Base-by-base conservation (phyloP, 2,797 vertebrate species). In the Erithacus rubecula region DNA sequence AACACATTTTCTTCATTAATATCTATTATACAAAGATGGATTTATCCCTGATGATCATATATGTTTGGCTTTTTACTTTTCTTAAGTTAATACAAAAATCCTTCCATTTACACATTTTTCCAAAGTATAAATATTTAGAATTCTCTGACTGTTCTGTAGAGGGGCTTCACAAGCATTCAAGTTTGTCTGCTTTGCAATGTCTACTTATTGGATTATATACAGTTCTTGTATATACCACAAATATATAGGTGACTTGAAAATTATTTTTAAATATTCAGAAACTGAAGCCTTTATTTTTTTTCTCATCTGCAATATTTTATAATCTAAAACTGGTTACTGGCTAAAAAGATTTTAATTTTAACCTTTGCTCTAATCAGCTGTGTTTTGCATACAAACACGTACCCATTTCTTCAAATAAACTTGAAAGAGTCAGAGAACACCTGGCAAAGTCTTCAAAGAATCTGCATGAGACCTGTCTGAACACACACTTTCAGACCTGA, bases 401-500 rank as follows among this genome's bases (percentile, higher is more conserved):
- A 87, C 6, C 23, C 37, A 37, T 95, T 89, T 93, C 37, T 65
- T 84, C 59, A 92, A 94, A 29, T 43, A 69, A 29, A 52, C 58
- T 89, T 93, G 56, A 70, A 93, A 55, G 74, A 60, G 36, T 52
- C 53, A 88, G 80, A 86, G 88, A 94, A 95, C 94, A 53, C 71
- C 87, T 65, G 56, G 85, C 68, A 92, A 95, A 96, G 91, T 95
- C 69, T 90, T 92, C 77, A 64, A 92, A 96, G 82, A 43, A 59
- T 21, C 79, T 89, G 12, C 64, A 23, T 76, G 81, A 96, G 91
- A 89, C 91, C 55, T 96, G 96, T 96, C 93, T 96, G 75, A 96
- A 95, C 87, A 74, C 43, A 90, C 59, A 74, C 41, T 92, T 94
- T 90, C 86, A 87, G 90, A 93, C 46, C n/a, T 95, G 93, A 93